Evolutionary conservation across 2,888 invertebrate species (phyloP), one percentile per base, ranked within the genome.

Genomic region (Anaspis maculata): DNA sequence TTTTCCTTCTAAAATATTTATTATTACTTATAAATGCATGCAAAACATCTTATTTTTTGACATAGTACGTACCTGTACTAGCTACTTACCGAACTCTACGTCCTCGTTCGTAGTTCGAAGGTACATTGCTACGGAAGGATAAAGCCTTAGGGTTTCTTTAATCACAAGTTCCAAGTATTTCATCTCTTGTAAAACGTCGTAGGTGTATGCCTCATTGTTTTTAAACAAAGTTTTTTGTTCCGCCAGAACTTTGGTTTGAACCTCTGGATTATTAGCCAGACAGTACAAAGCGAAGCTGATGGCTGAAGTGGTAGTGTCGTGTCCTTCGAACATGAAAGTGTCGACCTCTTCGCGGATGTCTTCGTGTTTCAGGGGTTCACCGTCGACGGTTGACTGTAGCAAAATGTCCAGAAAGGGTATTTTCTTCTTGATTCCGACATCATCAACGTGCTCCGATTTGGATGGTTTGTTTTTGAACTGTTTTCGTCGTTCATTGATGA

Each of bases 321-420:
- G 67, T 1, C 68, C 70, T 59, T 75, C 81, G 58, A 83, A 83
- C 76, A 82, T 77, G 46, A 83, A 81, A 0, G 83, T 83, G 44
- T 82, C 77, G 0, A 82, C 79, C 64, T 83, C 79, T 54, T 81
- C 77, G 30, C 77, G 68, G 26, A 83, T 71, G 38, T 74, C 72
- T 14, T 72, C 56, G 41, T 76, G 72, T 4, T 70, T 69, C 26
- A 83, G 59, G 41, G n/a, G n/a, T n/a, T n/a, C n/a, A n/a, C n/a
- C n/a, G n/a, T 76, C 72, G n/a, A 73, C 67, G 46, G 71, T 72
- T 3, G 37, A 32, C n/a, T 45, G 64, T n/a, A 83, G 57, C 3
- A 83, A 54, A 23, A 81, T 62, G 63, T 83, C 83, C 50, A 83
- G 62, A 50, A 83, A 80, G 0, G 78, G 77, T 52, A 76, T 69